Evolutionary conservation across 1,140 invertebrate genomes (phyloP).

Genomic region (Pinna nobilis): DNA sequence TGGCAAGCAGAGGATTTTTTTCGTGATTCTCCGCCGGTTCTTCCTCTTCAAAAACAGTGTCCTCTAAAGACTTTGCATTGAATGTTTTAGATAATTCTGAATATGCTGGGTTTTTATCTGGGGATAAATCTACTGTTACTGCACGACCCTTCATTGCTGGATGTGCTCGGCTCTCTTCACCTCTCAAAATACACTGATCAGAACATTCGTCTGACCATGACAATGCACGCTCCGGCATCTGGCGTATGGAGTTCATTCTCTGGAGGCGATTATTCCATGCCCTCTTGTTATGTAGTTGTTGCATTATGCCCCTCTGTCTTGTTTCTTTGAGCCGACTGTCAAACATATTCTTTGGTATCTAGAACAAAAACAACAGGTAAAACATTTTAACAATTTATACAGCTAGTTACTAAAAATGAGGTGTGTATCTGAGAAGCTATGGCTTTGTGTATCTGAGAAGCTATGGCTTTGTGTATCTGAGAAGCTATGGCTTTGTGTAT

Average conservation of each 20-base stretch:
- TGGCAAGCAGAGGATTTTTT: neutral
- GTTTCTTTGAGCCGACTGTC: too few species aligned
- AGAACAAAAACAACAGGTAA: too few species aligned
- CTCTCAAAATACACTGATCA: slow-evolving; percentile 10
- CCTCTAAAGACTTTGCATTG: slow-evolving; percentile 9
- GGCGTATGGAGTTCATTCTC: slow-evolving; percentile 32
- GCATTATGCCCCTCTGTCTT: slow-evolving; percentile 2
- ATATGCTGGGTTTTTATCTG: neutral
- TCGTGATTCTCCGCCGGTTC: slow-evolving; percentile 7
- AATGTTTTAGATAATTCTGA: neutral
- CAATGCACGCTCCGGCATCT: slow-evolving; percentile 34
- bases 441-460: too few species aligned
- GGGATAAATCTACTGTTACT: slow-evolving; percentile 21
- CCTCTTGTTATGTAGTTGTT: slow-evolving; percentile 19
- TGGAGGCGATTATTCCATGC: slow-evolving; percentile 22
- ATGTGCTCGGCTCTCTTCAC: neutral
- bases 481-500: too few species aligned
- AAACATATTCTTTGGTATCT: too few species aligned
- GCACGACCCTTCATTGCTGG: neutral
- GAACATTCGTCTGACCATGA: slow-evolving; percentile 32
- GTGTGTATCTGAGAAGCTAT: too few species aligned
- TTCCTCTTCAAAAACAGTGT: slow-evolving; percentile 29
- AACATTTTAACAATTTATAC: too few species aligned
- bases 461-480: too few species aligned
- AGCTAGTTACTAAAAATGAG: too few species aligned